phyloP scores from a whole-genome alignment of 2,797 vertebrate species.

The Lagocephalus sceleratus region DNA sequence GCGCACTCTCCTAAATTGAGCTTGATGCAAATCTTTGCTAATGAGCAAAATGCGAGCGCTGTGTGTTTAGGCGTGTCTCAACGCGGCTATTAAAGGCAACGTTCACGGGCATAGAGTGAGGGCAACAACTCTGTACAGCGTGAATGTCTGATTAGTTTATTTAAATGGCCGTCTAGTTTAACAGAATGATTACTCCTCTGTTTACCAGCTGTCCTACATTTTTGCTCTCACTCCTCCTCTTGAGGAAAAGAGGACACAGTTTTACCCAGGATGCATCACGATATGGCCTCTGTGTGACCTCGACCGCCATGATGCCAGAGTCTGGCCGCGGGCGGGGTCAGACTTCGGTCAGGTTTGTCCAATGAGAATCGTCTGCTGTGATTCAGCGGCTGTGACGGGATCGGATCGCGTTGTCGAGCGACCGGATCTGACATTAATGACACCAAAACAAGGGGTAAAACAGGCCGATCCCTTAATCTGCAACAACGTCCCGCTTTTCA shows the following conservation, averaged over 20 bases:
- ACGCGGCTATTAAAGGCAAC: constrained; percentile 46
- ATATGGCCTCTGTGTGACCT: constrained; percentile 72
- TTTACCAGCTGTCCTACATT: constrained; percentile 60
- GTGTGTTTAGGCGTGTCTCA: constrained; percentile 60
- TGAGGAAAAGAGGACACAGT: constrained; percentile 40
- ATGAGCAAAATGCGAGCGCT: constrained; percentile 54
- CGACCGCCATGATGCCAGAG: constrained; percentile 40
- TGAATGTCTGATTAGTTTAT: constrained; percentile 51
- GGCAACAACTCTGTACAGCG: constrained; percentile 32
- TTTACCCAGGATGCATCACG: constrained; percentile 65
- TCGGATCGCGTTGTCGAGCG: constrained; percentile 3
- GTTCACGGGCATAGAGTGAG: constrained; percentile 35
- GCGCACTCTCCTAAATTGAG: constrained; percentile 63
- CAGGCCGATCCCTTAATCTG: constrained; percentile 11
- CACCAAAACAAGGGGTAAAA: constrained; percentile 3
- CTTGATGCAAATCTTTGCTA: constrained; percentile 69
- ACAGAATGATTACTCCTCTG: constrained; percentile 41
- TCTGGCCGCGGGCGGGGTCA: constrained; percentile 50
- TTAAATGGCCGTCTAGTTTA: constrained; percentile 54
- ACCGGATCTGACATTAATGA: neutral
- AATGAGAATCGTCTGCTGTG: constrained; percentile 46
- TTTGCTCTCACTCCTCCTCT: constrained; percentile 28
- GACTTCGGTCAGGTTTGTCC: constrained; percentile 39
- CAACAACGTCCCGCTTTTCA: constrained; percentile 38
- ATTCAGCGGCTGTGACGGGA: constrained; percentile 12